A percentile compares a stretch with the other conserved stretches of the same genome.
These are phyloP conservation scores for Erpornis zantholeuca DNA, from an alignment of 2,113 vertebrate species.

Conservation along the genomic window DNA sequence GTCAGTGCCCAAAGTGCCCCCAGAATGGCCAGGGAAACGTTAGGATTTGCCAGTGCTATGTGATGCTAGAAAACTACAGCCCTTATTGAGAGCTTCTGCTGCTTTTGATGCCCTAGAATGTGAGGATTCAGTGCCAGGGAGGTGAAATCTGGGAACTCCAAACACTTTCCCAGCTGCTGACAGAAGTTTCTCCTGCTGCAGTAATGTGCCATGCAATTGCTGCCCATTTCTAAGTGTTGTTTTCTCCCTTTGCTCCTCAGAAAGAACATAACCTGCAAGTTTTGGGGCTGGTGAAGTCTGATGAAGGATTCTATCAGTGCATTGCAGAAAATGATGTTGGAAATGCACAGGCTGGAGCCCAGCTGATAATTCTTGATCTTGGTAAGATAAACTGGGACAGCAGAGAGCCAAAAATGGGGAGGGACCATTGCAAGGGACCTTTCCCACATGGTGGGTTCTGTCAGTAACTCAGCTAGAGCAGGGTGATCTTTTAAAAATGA, in stretches of 20 bases:
- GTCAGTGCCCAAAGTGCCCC: not conserved
- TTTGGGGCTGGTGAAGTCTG: conserved; percentile 93
- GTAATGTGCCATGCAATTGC: not conserved
- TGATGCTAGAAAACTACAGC: not conserved
- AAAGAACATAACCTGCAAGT: conserved; percentile 98
- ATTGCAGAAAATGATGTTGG: conserved; percentile 95
- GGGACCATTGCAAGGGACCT: not conserved
- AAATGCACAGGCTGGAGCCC: conserved; percentile 91
- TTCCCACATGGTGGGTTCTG: not conserved
- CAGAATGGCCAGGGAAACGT: not conserved
- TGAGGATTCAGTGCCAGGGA: not conserved
- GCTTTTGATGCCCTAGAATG: not conserved
- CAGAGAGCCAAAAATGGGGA: not conserved
- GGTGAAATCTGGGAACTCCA: not conserved
- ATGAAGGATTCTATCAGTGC: conserved; percentile 98
- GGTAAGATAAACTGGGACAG: conserved; percentile 77
- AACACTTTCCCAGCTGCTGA: not conserved
- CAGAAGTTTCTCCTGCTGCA: not conserved
- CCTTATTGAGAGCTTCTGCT: not conserved
- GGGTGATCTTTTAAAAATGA: not conserved
- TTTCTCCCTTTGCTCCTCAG: conserved; percentile 66
- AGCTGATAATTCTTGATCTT: conserved; percentile 94
- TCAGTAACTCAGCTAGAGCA: not conserved
- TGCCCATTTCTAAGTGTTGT: not conserved
- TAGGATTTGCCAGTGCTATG: not conserved